Base-by-base conservation (phyloP, 23 tunicate genomes). In the Trididemnum miniatum region DNA sequence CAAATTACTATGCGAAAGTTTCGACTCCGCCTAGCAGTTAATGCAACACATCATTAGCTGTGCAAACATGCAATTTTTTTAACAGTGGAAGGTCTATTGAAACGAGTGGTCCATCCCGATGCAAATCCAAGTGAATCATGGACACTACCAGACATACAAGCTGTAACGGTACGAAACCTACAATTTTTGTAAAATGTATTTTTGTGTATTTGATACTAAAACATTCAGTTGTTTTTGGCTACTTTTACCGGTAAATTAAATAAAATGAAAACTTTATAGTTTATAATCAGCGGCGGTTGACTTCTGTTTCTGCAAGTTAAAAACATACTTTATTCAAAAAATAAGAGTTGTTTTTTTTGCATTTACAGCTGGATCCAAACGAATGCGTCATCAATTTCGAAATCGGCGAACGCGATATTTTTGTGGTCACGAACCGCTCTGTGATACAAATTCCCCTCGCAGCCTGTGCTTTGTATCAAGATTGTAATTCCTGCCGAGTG, bases 371-470 rank as follows among this genome's bases (percentile, higher is more conserved):
- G 27, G 59, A 26, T 9, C 28, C 57, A 15, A 26, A 73, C 59
- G 80, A 83, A 24, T 71, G 57, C 38, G 71, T 83, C 26, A 59
- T 72, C 20, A 79, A 66, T 22, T 24, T 86, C 71, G 82, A 65
- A 44, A 72, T 80, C 24, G 83, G 77, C 15, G 80, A 82, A 23
- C 51, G 73, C 0, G 67, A 82, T 69, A 28, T 89, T 20, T 77
- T 36, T 65, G 78, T 89, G 31, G 60, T 73, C 28, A 83, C 95
- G 0, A 78, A 79, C 35, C 71, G 71, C 4, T 2, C 95, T 22
- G 65, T 83, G 5, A 44, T 71, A n/a, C 95, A 89, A 73, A 26
- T 84, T 22, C 88, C 85, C 3, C 20, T 83, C 4, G 85, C 88
- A 2, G 35, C 82, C 71, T 89, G 95, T 35, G 59, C 85, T 3